Conservation (phyloP, 1,140 invertebrate genomes). For the Anthonomus grandis region DNA sequence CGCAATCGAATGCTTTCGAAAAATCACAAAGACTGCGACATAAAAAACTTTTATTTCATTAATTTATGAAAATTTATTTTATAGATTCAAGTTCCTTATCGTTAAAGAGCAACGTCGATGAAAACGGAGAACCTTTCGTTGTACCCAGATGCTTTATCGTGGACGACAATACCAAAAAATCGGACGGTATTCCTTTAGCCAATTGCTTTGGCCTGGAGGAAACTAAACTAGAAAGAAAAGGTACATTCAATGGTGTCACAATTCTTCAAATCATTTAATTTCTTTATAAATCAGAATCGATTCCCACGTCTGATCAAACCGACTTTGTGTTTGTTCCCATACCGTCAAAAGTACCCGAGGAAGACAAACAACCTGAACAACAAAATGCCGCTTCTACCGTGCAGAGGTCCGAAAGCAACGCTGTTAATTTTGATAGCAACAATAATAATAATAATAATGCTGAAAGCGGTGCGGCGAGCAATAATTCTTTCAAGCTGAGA, state of each 20-base stretch:
- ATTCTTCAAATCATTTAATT: too few species aligned
- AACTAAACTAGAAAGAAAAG: background rate
- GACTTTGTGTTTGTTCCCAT: too few species aligned
- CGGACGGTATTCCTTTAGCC: background rate
- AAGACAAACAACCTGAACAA: background rate
- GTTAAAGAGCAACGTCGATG: slow-evolving; percentile 1
- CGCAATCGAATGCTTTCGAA: too few species aligned
- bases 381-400: background rate
- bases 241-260: too few species aligned
- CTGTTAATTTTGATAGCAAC: too few species aligned
- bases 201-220: too few species aligned
- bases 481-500: slow-evolving; percentile 12
- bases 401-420: too few species aligned
- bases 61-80: background rate
- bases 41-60: background rate
- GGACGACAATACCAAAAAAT: background rate
- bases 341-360: too few species aligned
- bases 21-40: background rate
- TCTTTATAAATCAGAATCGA: too few species aligned
- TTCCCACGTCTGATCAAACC: too few species aligned
- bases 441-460: slow-evolving; percentile 25
- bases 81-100: background rate
- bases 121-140: slow-evolving; percentile 14
- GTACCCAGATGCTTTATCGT: slow-evolving; percentile 9
- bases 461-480: background rate